Base-by-base conservation (phyloP, 2,113 vertebrate genomes). In the Misgurnus anguillicaudatus region DNA sequence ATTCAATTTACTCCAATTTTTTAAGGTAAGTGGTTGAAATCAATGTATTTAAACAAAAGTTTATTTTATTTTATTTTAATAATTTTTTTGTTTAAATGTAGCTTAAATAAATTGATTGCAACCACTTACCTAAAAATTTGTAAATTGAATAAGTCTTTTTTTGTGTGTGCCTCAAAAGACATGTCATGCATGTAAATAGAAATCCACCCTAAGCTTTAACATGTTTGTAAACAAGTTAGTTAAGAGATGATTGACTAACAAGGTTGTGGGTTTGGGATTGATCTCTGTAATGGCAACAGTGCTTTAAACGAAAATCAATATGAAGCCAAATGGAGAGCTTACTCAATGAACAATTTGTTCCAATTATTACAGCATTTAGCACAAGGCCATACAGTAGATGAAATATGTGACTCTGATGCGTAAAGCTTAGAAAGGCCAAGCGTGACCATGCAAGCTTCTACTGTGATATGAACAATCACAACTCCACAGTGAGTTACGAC, bases 281-380 rank as follows among this genome's bases (percentile, higher is more conserved):
- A 64, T 64, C 42, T 63, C 42, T 64, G 60, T 24, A 64, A 13
- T 38, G 42, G 10, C 45, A 16, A 53, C 45, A 64, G 42, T 75
- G 9, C 24, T n/a, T 5, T 19, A 57, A 57, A 6, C 0, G 6
- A 39, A 24, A 63, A 42, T 75, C 10, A 9, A 51, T 51, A 63
- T 13, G 51, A 75, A 75, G 53, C 4, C 1, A 74, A 31, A 74
- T 5, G 4, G 17, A 73, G 53, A 61, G 19, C n/a, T 74, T 45
- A 31, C 55, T 45, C 71, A 63, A 36, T 42, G 9, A 42, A 51
- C 9, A 63, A 41, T 36, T 47, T 45, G 19, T 74, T 47, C 55
- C n/a, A 62, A 9, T 8, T 38, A 71, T 57, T 60, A 39, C 17
- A 75, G 60, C 45, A 0, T 75, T 75, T 75, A 75, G 64, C 1